These are phyloP conservation scores for Penaeus chinensis DNA, from an alignment of 1,140 invertebrate genomes.

Conservation along the genomic window DNA sequence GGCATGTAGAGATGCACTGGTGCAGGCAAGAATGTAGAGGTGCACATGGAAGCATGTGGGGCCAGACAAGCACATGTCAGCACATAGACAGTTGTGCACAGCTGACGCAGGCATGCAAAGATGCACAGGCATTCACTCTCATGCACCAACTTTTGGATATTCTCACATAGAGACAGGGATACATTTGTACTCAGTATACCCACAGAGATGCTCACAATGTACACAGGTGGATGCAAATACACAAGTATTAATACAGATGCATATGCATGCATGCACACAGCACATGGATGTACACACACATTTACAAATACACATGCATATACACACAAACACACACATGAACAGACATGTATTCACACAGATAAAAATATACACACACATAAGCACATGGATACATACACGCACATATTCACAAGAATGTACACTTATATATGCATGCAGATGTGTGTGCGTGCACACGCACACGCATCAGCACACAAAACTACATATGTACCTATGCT, in stretches of 20 bases:
- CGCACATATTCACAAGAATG: neutral
- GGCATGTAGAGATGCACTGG: too few species aligned
- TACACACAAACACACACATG: neutral
- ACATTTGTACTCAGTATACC: too few species aligned
- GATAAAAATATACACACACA: neutral
- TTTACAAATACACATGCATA: neutral
- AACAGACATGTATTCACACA: neutral
- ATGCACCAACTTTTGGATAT: too few species aligned
- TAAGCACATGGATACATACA: neutral
- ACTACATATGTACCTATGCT: neutral
- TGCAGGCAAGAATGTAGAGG: too few species aligned
- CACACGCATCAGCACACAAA: neutral
- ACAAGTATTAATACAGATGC: constrained; percentile 1
- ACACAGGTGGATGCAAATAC: neutral
- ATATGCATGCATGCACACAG: neutral
- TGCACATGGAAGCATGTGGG: too few species aligned
- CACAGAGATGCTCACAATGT: too few species aligned
- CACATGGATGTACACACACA: neutral
- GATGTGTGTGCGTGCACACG: neutral
- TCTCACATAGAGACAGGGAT: too few species aligned
- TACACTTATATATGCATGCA: neutral
- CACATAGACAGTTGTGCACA: too few species aligned
- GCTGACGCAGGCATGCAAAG: too few species aligned
- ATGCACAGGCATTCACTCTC: too few species aligned
- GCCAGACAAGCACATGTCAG: too few species aligned